Conservation (phyloP, 2,888 invertebrate genomes). For the Leucozona laternaria region DNA sequence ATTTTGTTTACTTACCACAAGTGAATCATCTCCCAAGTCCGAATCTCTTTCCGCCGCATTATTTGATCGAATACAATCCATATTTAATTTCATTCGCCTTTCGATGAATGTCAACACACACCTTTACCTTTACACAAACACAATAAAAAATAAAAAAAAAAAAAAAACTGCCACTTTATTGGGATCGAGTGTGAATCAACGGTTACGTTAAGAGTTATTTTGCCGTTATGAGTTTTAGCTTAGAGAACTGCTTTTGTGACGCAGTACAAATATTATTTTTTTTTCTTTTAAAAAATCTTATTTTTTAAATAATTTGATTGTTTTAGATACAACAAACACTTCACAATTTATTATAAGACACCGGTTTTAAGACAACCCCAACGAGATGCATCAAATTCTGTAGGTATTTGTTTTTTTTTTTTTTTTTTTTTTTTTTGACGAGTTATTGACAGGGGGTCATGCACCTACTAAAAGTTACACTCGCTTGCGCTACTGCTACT, state of each 20-base stretch:
- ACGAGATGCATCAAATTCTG: neutral
- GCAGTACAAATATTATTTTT: neutral
- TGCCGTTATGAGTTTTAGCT: constrained; percentile 41
- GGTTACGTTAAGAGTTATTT: constrained; percentile 53
- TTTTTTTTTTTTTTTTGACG: neutral
- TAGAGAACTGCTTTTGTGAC: neutral
- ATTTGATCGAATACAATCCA: constrained; percentile 78
- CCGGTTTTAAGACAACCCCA: neutral
- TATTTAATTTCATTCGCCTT: constrained; percentile 71
- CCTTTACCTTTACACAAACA: constrained; percentile 27
- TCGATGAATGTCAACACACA: constrained; percentile 52
- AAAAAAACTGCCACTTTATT: constrained; percentile 7
- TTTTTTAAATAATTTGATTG: neutral
- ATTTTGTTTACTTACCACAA: constrained; percentile 70
- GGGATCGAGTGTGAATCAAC: constrained; percentile 39
- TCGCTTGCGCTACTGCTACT: constrained; percentile 6
- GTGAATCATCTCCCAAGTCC: constrained; percentile 77
- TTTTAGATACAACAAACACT: constrained; percentile 6
- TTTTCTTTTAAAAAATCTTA: neutral
- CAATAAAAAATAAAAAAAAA: constrained; percentile 8
- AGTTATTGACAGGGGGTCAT: constrained; percentile 50
- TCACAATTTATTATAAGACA: neutral
- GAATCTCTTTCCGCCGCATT: constrained; percentile 77
- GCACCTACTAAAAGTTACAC: constrained; percentile 37
- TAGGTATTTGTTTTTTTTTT: too few species aligned